Conservation (phyloP, 2,888 invertebrate species). For the Dasypolia templi region DNA sequence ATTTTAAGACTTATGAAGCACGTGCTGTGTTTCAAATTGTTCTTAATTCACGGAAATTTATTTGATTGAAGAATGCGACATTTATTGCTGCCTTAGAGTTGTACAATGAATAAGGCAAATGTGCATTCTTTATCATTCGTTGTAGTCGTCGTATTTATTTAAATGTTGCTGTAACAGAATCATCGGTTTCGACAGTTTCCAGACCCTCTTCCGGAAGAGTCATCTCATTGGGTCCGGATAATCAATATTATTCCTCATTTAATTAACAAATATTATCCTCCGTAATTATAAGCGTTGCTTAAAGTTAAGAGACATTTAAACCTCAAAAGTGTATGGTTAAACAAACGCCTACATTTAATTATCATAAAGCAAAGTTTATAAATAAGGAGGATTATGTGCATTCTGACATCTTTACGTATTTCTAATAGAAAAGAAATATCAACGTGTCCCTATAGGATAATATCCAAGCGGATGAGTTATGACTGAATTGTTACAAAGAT, state of each 20-base stretch:
- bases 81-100: neutral
- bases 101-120: neutral
- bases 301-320: too few relatives aligned
- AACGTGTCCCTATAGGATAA: neutral
- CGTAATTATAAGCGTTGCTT: too few relatives aligned
- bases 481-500: neutral
- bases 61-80: neutral
- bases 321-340: too few relatives aligned
- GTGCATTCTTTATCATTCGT: neutral
- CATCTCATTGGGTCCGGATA: neutral
- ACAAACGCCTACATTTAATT: too few relatives aligned
- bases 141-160: too few relatives aligned
- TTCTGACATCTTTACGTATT: constrained; percentile 17
- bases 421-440: neutral
- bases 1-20: neutral
- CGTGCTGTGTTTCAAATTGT: too few relatives aligned
- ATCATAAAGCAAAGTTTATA: too few relatives aligned
- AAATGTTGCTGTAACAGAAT: neutral
- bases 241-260: constrained; percentile 5
- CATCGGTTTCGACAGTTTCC: neutral
- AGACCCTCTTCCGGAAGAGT: neutral
- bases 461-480: neutral
- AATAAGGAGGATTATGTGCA: too few relatives aligned
- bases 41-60: neutral
- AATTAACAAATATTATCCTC: neutral